phyloP scores from a whole-genome alignment of 1,140 invertebrate species.

The Pentalonia nigronervosa region DNA sequence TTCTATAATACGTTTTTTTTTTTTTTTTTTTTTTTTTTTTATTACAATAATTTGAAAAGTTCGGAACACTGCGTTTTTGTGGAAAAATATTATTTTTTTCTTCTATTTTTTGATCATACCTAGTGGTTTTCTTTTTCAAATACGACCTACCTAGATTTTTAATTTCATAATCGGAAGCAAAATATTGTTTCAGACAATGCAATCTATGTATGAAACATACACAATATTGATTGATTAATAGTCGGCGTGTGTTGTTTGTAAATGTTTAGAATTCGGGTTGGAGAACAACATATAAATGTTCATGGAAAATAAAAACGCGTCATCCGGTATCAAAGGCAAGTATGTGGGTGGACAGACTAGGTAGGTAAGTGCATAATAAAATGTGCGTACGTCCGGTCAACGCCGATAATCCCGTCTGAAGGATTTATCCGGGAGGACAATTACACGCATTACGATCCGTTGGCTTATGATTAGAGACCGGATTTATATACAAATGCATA shows the following conservation, averaged over 20 bases:
- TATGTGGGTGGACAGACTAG: neutral
- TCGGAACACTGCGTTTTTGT: neutral
- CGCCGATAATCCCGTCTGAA: neutral
- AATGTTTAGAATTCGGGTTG: neutral
- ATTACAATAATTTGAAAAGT: neutral
- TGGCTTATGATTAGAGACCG: too few relatives aligned
- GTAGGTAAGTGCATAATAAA: neutral
- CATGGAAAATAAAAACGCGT: neutral
- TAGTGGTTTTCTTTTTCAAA: neutral
- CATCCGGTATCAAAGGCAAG: neutral
- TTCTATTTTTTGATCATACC: too few relatives aligned
- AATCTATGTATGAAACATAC: neutral
- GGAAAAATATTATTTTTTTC: neutral
- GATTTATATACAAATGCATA: too few relatives aligned
- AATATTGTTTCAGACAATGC: neutral
- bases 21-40: too few relatives aligned
- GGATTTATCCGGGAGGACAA: neutral
- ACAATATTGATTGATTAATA: neutral
- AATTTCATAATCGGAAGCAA: too few relatives aligned
- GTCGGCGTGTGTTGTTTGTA: neutral
- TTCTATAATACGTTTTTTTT: too few relatives aligned
- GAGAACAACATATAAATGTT: neutral
- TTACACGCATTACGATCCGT: neutral
- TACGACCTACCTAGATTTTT: neutral
- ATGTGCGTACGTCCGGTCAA: neutral